Evolutionary conservation across 2,113 vertebrate genomes (phyloP).

Genomic region (Microtus oregoni): DNA sequence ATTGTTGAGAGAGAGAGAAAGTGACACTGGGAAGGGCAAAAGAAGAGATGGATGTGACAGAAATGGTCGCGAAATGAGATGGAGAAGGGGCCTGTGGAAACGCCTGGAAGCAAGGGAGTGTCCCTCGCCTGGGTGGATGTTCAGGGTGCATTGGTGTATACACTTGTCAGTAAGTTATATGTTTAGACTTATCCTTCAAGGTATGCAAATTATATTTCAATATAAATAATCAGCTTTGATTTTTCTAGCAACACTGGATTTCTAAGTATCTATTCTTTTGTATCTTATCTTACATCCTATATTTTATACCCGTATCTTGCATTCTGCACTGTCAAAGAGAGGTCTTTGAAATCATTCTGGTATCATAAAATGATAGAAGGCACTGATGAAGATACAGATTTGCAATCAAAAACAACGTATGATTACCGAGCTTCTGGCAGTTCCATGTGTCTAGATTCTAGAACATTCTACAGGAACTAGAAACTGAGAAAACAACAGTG

Average conservation of each 20-base stretch:
- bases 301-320: neutral
- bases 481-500: neutral
- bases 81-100: neutral
- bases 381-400: neutral
- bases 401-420: neutral
- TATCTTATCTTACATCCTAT: neutral
- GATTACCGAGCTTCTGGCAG: neutral
- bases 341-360: neutral
- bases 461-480: neutral
- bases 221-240: neutral
- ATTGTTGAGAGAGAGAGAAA: neutral
- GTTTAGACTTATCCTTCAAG: neutral
- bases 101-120: neutral
- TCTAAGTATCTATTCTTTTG: conserved; percentile 25
- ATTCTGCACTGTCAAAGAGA: neutral
- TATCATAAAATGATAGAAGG: neutral
- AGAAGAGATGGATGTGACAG: neutral
- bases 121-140: neutral
- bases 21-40: neutral
- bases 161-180: conserved; percentile 21
- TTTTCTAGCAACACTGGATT: neutral
- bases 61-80: neutral
- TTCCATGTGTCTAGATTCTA: neutral
- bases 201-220: neutral
- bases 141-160: neutral